These are phyloP conservation scores for Drosophila lacteicornis DNA, from an alignment of 1,140 invertebrate genomes.

Conservation along the genomic window DNA sequence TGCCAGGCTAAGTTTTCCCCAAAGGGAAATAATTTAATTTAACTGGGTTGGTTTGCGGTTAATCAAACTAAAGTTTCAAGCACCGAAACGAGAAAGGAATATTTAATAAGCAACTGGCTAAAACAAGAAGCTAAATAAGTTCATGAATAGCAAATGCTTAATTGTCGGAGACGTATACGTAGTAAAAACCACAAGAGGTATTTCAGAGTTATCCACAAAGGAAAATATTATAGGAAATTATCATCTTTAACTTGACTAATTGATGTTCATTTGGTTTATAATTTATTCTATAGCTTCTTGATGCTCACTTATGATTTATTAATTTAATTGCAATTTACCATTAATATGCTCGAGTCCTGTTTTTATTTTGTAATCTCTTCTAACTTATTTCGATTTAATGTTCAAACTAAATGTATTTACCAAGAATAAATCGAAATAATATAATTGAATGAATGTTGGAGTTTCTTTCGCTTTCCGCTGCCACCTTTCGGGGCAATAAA, in stretches of 20 bases:
- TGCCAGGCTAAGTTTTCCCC: constrained; percentile 10
- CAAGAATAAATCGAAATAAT: constrained; percentile 7
- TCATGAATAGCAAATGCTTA: constrained; percentile 3
- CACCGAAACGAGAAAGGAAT: constrained; percentile 22
- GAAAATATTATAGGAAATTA: background rate
- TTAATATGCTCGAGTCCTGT: background rate
- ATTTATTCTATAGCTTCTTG: background rate
- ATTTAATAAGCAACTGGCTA: constrained; percentile 16
- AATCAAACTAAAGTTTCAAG: constrained; percentile 33
- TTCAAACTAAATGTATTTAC: constrained; percentile 2
- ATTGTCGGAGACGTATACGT: background rate
- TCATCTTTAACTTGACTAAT: background rate
- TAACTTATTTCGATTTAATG: background rate
- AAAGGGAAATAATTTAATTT: constrained; percentile 32
- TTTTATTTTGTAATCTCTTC: background rate
- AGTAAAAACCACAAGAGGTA: background rate
- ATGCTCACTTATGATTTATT: too few relatives aligned
- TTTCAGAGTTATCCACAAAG: background rate
- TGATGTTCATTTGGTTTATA: background rate
- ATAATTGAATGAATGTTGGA: constrained; percentile 34
- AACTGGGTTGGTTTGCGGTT: constrained; percentile 22
- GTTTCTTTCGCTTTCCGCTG: background rate
- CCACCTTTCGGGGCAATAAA: constrained; percentile 27
- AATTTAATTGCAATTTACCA: background rate
- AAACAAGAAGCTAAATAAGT: constrained; percentile 10